Evolutionary conservation across 2,888 invertebrate genomes (phyloP), one percentile per base, ranked within the genome.

Genomic region (Crossocerus cetratus): DNA sequence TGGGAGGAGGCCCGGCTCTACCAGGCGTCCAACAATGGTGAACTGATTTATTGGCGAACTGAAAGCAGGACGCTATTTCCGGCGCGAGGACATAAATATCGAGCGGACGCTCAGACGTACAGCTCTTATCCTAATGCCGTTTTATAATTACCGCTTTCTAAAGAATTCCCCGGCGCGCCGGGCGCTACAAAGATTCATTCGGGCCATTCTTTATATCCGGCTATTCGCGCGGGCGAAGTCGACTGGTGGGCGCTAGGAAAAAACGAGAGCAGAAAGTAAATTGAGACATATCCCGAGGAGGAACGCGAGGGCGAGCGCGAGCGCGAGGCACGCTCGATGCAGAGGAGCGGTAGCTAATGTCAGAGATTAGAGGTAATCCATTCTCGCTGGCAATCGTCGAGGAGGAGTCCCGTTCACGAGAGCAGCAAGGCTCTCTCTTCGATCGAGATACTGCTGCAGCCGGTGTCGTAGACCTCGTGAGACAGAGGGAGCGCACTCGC

Each of bases 321-420:
- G 32, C 32, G 82, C 64, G 64, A 82, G 79, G 82, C 72, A 76
- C 76, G 66, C 70, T 69, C 69, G 73, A 81, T 68, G 72, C 72
- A 72, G 72, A 75, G 32, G 32, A 32, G 71, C 68, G 75, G 71
- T 68, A 75, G 80, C 78, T 82, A 82, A 82, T 82, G 80, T 82
- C 82, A 82, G 82, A 82, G 82, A 82, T 82, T 83, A 82, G 82
- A 75, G 76, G 82, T 82, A 82, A 82, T 82, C 82, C 82, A 78
- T 82, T 82, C 74, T 76, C 65, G 74, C 71, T 75, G 76, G 78
- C 80, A 78, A 82, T 82, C 82, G 78, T 72, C 76, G 80, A 68
- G 68, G 62, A 78, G 71, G 78, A 82, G 74, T 69, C 76, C 57
- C 68, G 59, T 60, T 75, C 61, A 59, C 22, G 43, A 53, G 67